Conservation (phyloP, 2,797 vertebrate species). For the Halcyon badia region DNA sequence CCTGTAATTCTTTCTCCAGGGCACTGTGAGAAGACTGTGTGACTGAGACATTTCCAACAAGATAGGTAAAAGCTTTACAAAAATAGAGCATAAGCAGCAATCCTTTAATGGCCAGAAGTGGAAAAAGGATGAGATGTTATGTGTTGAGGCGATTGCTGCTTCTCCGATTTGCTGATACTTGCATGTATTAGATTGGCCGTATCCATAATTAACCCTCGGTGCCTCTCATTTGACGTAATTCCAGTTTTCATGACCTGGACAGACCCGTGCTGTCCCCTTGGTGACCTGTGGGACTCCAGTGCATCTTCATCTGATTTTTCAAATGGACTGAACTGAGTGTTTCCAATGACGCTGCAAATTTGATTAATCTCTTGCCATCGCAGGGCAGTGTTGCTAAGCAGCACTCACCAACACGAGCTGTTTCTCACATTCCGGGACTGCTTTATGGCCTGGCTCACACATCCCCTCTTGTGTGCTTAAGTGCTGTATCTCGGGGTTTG, state of each 20-base stretch:
- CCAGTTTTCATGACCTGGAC: conserved; percentile 4
- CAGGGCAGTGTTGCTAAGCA: conserved; percentile 76
- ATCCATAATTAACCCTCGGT: conserved; percentile 30
- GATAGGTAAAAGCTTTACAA: not conserved
- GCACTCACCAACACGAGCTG: not conserved
- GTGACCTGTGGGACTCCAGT: conserved; percentile 19
- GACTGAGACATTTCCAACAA: not conserved
- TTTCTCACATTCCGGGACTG: not conserved
- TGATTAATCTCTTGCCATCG: conserved; percentile 12
- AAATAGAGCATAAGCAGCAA: not conserved
- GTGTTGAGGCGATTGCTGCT: not conserved
- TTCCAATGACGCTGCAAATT: conserved; percentile 49
- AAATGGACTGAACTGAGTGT: not conserved
- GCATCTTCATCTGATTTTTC: conserved; percentile 16
- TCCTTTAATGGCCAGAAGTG: not conserved
- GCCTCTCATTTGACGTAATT: conserved; percentile 30
- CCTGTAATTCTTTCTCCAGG: not conserved
- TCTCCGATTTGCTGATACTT: not conserved
- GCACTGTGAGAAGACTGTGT: not conserved
- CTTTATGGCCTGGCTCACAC: conserved; percentile 4
- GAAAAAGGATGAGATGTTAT: not conserved
- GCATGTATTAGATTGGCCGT: not conserved
- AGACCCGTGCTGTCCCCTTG: not conserved
- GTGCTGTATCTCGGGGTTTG: accelerated
- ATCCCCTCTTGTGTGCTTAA: accelerated